Conservation (phyloP, 2,888 invertebrate genomes). For the Amphipyra berbera region DNA sequence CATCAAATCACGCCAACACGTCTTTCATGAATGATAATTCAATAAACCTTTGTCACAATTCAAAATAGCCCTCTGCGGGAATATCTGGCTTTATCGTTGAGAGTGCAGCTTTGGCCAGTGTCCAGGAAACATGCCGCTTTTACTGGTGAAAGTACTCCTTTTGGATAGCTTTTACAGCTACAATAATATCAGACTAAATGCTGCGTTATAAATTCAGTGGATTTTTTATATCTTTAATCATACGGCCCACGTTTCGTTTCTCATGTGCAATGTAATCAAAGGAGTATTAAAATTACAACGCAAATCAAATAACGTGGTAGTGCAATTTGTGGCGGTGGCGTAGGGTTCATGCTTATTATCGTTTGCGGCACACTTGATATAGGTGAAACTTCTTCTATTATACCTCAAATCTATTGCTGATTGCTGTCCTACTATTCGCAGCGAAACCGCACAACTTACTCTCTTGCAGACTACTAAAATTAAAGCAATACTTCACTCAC, state of each 20-base stretch:
- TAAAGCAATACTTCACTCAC: conserved; percentile 53
- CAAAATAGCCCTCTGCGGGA: conserved; percentile 26
- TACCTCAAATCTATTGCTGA: conserved; percentile 31
- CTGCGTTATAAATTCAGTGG: conserved; percentile 11
- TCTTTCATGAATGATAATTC: neutral
- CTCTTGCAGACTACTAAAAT: conserved; percentile 40
- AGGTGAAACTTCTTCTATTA: conserved; percentile 49
- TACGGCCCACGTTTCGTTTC: conserved; percentile 14
- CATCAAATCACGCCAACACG: too few species aligned
- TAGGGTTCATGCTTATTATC: conserved; percentile 34
- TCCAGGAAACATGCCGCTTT: conserved; percentile 63
- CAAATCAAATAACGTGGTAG: conserved; percentile 40
- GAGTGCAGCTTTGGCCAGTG: conserved; percentile 66
- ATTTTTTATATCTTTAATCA: conserved; percentile 3
- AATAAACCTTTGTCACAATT: conserved; percentile 25
- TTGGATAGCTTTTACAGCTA: conserved; percentile 35
- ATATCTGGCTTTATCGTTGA: conserved; percentile 47
- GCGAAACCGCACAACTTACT: conserved; percentile 46
- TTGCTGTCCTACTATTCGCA: conserved; percentile 35
- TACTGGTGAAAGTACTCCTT: conserved; percentile 66
- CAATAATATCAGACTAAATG: conserved; percentile 21
- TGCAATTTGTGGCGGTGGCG: conserved; percentile 28
- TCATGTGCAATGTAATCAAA: conserved; percentile 21
- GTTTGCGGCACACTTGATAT: conserved; percentile 19
- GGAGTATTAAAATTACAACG: conserved; percentile 26